These are phyloP conservation scores for Proisotoma minuta DNA, from an alignment of 2,888 invertebrate species.

Conservation along the genomic window DNA sequence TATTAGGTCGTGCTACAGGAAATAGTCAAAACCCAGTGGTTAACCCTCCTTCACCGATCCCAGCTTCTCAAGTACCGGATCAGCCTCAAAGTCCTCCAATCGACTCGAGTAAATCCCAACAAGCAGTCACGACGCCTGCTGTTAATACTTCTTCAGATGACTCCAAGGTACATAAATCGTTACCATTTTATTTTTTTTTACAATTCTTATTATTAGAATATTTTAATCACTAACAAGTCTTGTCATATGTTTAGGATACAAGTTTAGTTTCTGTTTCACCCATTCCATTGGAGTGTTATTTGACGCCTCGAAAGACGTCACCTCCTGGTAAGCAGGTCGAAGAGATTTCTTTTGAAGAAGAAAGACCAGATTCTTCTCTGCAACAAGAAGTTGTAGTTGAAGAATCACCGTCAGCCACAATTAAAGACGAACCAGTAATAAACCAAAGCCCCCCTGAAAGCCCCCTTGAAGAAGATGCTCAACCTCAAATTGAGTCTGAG, in stretches of 20 bases:
- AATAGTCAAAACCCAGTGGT: conserved; percentile 15
- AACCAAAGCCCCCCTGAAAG: conserved; percentile 1
- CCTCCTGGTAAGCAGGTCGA: conserved; percentile 16
- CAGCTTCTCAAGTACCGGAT: conserved; percentile 12
- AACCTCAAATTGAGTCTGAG: conserved; percentile 24
- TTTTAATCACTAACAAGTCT: neutral
- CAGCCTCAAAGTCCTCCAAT: conserved; percentile 14
- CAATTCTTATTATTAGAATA: neutral
- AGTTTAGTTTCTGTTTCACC: conserved; percentile 44
- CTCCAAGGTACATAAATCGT: conserved; percentile 28
- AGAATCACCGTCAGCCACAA: neutral
- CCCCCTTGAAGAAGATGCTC: conserved; percentile 27
- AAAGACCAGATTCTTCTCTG: conserved; percentile 20
- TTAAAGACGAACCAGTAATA: conserved; percentile 2
- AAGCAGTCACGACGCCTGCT: conserved; percentile 30
- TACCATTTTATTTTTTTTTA: neutral
- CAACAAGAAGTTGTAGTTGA: neutral
- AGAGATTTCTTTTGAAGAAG: conserved; percentile 26
- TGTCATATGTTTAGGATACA: conserved; percentile 32
- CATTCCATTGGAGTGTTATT: conserved; percentile 41
- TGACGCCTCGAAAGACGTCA: conserved; percentile 30
- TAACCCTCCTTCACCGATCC: conserved; percentile 6
- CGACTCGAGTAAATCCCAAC: conserved; percentile 31
- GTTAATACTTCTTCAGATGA: conserved; percentile 38
- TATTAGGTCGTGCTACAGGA: neutral